Conservation (phyloP, 2,888 invertebrate species). For the Disparrhopalites patrizii region DNA sequence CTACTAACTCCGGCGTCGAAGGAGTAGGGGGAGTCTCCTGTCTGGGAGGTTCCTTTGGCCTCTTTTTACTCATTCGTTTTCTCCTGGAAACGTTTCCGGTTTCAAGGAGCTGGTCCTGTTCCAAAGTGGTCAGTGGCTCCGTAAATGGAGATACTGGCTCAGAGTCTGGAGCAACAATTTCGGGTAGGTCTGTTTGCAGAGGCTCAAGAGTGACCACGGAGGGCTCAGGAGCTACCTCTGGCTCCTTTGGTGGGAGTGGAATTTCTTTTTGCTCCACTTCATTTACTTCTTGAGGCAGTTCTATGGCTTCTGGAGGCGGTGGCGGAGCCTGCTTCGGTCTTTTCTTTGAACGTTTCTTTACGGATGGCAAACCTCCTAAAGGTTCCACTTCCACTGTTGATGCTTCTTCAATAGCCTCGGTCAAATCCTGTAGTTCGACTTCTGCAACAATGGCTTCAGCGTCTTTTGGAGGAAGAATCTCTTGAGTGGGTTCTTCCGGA, state of each 20-base stretch:
- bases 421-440: no score
- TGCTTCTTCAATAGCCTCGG: no score
- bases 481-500: no score
- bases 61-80: not conserved
- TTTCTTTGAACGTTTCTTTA: no score
- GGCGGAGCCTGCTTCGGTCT: no score
- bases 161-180: not conserved
- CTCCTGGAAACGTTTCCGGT: not conserved
- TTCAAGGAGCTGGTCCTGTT: not conserved
- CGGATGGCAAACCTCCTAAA: no score
- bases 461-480: no score
- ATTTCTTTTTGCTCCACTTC: not conserved
- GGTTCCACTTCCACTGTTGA: no score
- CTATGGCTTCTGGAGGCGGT: not conserved
- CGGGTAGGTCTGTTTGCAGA: not conserved
- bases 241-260: slow-evolving; percentile 21
- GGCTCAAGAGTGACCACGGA: not conserved
- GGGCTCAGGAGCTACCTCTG: slow-evolving; percentile 25
- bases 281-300: not conserved
- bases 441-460: no score
- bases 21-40: no score
- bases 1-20: no score
- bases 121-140: not conserved
- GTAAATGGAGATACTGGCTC: not conserved
- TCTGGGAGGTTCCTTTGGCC: not conserved